phyloP scores from a whole-genome alignment of 2,113 vertebrate genomes.

The Pimephales promelas region DNA sequence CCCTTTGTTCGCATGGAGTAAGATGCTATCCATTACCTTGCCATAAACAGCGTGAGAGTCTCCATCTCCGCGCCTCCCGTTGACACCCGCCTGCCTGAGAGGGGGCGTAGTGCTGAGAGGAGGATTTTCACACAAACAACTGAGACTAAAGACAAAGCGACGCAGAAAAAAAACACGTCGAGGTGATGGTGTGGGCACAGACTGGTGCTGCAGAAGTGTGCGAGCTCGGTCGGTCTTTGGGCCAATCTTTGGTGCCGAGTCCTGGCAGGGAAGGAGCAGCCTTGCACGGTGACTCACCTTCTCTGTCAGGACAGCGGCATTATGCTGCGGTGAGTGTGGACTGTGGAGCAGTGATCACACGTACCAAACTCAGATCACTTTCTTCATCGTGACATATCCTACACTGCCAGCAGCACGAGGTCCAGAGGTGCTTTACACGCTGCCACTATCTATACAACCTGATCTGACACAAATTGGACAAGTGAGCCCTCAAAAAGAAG shows the following conservation, averaged over 20 bases:
- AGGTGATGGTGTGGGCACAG: conserved; percentile 44
- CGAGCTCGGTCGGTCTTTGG: conserved; percentile 47
- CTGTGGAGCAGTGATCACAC: conserved; percentile 39
- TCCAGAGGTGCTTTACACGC: conserved; percentile 28
- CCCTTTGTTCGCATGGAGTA: conserved; percentile 29
- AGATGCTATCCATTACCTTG: conserved; percentile 37
- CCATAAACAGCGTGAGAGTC: conserved; percentile 32
- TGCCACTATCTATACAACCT: not conserved
- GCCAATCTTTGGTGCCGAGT: conserved; percentile 55
- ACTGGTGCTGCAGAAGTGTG: conserved; percentile 44
- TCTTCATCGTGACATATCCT: conserved; percentile 25
- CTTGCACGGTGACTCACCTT: conserved; percentile 59
- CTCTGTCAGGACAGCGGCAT: conserved; percentile 50
- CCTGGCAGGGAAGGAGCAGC: conserved; percentile 52
- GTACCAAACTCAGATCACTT: conserved; percentile 50
- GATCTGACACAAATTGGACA: conserved; percentile 42
- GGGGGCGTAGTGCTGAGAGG: conserved; percentile 43
- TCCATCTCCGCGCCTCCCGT: conserved; percentile 26
- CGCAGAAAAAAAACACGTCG: conserved; percentile 51
- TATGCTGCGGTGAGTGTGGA: conserved; percentile 45
- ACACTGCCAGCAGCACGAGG: conserved; percentile 19
- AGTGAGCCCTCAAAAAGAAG: conserved; percentile 2
- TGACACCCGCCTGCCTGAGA: conserved; percentile 34
- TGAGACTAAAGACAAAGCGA: conserved; percentile 42
- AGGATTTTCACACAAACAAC: conserved; percentile 59